Evolutionary conservation across 2,797 vertebrate genomes (phyloP).

Genomic region (Cynodonichthys magdalenae): DNA sequence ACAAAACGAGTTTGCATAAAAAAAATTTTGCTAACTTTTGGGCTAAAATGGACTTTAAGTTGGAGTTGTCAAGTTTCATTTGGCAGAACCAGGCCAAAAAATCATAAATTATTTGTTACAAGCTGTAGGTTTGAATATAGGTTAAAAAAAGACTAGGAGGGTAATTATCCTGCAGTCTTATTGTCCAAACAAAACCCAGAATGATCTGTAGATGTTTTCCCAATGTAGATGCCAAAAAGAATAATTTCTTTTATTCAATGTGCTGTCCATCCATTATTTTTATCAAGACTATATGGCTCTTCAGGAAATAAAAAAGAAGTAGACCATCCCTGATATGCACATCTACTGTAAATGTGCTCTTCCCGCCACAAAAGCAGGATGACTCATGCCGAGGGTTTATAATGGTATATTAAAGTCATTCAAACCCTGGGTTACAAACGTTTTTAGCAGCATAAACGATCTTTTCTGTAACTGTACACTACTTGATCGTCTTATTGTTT

Average conservation of each 20-base stretch:
- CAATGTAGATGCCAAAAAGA: not conserved
- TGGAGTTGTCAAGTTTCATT: too few relatives aligned
- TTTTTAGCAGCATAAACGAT: slow-evolving; percentile 14
- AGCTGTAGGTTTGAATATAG: too few relatives aligned
- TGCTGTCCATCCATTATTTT: not conserved
- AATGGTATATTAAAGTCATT: slow-evolving; percentile 12
- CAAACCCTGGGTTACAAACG: slow-evolving; percentile 7
- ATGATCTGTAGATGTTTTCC: not conserved
- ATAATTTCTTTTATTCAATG: not conserved
- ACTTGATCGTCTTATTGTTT: slow-evolving; percentile 24
- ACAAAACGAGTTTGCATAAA: too few relatives aligned
- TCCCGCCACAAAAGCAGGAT: slow-evolving; percentile 1
- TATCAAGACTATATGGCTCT: not conserved
- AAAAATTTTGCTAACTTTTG: not conserved
- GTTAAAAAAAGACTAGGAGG: too few relatives aligned
- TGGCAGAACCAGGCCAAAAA: too few relatives aligned
- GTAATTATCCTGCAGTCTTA: too few relatives aligned
- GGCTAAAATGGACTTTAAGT: not conserved
- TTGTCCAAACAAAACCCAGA: not conserved
- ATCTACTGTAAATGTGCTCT: slow-evolving; percentile 10
- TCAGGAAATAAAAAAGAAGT: not conserved
- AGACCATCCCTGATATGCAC: not conserved
- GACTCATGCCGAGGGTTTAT: slow-evolving; percentile 4
- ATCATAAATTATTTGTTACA: too few relatives aligned
- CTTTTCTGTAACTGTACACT: slow-evolving; percentile 20